Evolutionary conservation across 2,113 vertebrate genomes (phyloP).

Genomic region (Daphoenositta chrysoptera): DNA sequence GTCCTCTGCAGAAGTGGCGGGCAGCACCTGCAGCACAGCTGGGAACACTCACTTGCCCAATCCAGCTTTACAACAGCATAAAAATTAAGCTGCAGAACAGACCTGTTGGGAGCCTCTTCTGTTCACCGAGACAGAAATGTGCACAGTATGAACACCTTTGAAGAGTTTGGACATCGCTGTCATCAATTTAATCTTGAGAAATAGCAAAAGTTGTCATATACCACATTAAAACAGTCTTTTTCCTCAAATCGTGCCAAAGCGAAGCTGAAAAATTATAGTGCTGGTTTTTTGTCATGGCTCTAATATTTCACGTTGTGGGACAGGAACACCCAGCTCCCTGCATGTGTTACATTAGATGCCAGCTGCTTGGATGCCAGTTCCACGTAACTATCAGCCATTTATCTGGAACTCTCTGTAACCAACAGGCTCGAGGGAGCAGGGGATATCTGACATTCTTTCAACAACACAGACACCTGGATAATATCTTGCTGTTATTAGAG

Average conservation of each 20-base stretch:
- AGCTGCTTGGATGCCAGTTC: neutral
- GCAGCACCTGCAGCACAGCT: neutral
- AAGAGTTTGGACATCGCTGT: neutral
- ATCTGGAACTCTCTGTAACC: neutral
- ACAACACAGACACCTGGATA: neutral
- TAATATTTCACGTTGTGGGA: neutral
- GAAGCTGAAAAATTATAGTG: too few relatives aligned
- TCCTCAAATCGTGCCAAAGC: too few relatives aligned
- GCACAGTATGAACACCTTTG: neutral
- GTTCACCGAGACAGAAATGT: neutral
- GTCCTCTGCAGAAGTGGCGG: neutral
- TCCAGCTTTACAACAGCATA: neutral
- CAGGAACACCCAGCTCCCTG: neutral
- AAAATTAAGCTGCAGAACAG: neutral
- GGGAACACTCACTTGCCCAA: neutral
- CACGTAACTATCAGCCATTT: neutral
- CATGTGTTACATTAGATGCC: neutral
- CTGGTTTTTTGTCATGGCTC: neutral
- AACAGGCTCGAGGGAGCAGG: neutral
- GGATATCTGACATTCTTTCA: neutral
- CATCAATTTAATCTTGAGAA: neutral
- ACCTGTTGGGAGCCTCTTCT: neutral
- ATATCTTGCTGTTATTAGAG: neutral
- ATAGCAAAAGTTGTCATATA: neutral
- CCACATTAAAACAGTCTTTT: too few relatives aligned